Evolutionary conservation across 2,797 vertebrate species (phyloP).

Genomic region (Carapus acus): DNA sequence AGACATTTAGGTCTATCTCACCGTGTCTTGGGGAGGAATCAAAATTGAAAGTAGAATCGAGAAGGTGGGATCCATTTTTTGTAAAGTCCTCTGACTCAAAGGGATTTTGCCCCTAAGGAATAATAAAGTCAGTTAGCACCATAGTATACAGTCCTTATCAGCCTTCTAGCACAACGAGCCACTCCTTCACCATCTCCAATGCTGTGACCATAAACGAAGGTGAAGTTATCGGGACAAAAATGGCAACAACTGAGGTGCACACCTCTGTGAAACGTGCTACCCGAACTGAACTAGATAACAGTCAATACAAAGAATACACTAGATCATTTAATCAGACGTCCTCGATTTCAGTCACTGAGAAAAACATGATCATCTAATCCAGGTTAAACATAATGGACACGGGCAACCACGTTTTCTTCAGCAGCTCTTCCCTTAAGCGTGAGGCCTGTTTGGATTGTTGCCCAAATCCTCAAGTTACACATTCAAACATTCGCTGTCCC

Average conservation of each 20-base stretch:
- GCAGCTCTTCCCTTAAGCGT: neutral
- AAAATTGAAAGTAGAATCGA: conserved; percentile 84
- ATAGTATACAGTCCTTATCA: conserved; percentile 14
- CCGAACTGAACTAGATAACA: neutral
- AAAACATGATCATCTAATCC: no score
- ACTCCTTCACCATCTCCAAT: neutral
- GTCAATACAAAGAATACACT: no score
- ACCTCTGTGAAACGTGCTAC: no score
- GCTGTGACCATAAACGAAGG: conserved; percentile 14
- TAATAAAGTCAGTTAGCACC: conserved; percentile 12
- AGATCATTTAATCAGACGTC: no score
- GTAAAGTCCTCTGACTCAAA: conserved; percentile 88
- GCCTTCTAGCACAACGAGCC: neutral
- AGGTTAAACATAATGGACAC: no score
- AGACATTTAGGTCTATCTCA: conserved; percentile 65
- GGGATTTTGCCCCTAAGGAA: conserved; percentile 86
- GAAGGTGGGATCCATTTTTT: conserved; percentile 78
- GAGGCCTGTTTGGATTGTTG: neutral
- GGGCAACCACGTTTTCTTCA: no score
- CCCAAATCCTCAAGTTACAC: neutral
- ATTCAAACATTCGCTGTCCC: neutral
- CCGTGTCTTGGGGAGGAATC: conserved; percentile 85
- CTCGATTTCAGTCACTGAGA: no score
- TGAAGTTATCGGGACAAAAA: neutral
- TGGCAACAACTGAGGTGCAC: no score